Percentiles rank a stretch among this genome's conserved stretches.
Evolutionary conservation across 2,113 vertebrate species (phyloP).

Genomic region (Morone chrysops): DNA sequence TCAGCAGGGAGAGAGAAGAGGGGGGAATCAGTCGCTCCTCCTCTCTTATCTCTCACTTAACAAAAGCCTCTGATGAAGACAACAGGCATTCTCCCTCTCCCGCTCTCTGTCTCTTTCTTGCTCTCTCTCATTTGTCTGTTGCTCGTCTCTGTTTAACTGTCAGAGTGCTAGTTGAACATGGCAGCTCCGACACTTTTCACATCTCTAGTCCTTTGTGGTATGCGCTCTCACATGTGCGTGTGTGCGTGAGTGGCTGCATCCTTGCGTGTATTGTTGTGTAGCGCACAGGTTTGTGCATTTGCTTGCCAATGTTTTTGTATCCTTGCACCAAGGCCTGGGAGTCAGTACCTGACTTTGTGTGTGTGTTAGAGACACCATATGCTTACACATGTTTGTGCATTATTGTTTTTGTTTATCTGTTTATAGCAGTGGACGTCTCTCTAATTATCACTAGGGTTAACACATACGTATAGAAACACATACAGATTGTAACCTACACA

Average conservation of each 20-base stretch:
- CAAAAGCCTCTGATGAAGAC: constrained; percentile 81
- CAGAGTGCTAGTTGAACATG: constrained; percentile 75
- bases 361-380: constrained; percentile 7
- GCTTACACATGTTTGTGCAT: constrained; percentile 11
- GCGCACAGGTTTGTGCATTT: not conserved
- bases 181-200: constrained; percentile 76
- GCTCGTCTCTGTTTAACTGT: constrained; percentile 71
- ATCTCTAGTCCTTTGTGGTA: constrained; percentile 60
- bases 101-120: constrained; percentile 32
- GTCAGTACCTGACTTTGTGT: constrained; percentile 16
- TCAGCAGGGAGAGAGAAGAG: constrained; percentile 62
- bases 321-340: constrained; percentile 23
- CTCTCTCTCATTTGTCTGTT: constrained; percentile 66
- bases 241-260: constrained; percentile 10
- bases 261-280: not conserved
- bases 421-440: constrained; percentile 5
- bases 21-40: constrained; percentile 53
- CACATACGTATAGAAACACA: not conserved
- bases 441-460: constrained; percentile 45
- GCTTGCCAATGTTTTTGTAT: constrained; percentile 11
- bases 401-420: constrained; percentile 18
- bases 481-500: not conserved
- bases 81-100: constrained; percentile 67
- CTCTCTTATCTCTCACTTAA: constrained; percentile 79
- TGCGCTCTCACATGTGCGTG: constrained; percentile 34